These are phyloP conservation scores for Morpho achilles DNA, from an alignment of 2,888 invertebrate species.

Conservation along the genomic window DNA sequence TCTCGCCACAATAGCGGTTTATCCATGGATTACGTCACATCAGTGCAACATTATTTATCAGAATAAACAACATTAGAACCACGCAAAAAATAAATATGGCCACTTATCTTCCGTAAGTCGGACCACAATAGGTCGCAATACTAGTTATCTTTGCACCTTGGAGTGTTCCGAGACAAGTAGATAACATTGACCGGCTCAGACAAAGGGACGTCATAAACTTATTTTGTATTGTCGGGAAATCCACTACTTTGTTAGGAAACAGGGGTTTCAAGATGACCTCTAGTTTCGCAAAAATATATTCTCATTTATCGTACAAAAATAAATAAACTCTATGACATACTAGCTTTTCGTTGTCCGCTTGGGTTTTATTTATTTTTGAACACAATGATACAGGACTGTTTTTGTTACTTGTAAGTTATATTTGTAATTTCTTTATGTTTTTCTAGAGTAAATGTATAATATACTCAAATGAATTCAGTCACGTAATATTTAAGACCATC, in stretches of 20 bases:
- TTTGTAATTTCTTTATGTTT: too few relatives aligned
- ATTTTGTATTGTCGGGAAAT: constrained; percentile 63
- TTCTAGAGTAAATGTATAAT: too few relatives aligned
- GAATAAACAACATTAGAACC: constrained; percentile 55
- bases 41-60: constrained; percentile 31
- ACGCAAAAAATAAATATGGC: constrained; percentile 66
- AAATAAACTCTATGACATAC: too few relatives aligned
- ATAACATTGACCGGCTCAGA: constrained; percentile 66
- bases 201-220: constrained; percentile 66
- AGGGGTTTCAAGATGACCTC: constrained; percentile 18
- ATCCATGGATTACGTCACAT: constrained; percentile 10
- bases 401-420: too few relatives aligned
- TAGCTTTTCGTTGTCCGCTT: too few relatives aligned
- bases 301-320: background rate
- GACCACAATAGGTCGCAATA: constrained; percentile 64
- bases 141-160: constrained; percentile 60
- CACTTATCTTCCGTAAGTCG: constrained; percentile 60
- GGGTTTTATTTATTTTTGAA: too few relatives aligned
- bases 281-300: constrained; percentile 15
- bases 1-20: constrained; percentile 8
- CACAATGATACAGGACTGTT: too few relatives aligned
- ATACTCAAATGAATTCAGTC: too few relatives aligned
- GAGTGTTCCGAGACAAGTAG: constrained; percentile 49
- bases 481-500: too few relatives aligned
- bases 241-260: constrained; percentile 39